Evolutionary conservation across 2,797 vertebrate genomes (phyloP).

Genomic region (Rhyacichthys aspro): DNA sequence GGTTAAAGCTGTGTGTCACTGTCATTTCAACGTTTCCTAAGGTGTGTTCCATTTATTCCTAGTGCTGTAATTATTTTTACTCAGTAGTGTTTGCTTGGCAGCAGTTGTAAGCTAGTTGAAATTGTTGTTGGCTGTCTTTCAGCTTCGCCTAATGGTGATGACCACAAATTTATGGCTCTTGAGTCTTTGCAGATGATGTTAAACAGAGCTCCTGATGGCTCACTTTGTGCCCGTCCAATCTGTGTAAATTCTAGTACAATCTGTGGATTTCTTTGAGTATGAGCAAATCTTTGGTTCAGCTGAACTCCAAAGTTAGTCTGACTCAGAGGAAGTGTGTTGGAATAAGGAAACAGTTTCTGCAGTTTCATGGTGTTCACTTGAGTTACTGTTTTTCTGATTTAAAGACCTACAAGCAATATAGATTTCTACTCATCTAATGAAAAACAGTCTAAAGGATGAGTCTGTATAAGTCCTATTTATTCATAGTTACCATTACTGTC

Average conservation of each 20-base stretch:
- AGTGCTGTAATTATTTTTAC: constrained; percentile 5
- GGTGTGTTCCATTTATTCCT: constrained; percentile 10
- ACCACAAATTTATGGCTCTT: constrained; percentile 8
- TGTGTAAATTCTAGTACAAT: constrained; percentile 17
- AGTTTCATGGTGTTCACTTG: neutral
- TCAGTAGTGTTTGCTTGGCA: constrained; percentile 10
- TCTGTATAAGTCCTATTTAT: too few species aligned
- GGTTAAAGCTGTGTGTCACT: neutral
- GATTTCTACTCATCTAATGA: too few species aligned
- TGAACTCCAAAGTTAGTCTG: constrained; percentile 10
- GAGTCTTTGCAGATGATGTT: constrained; percentile 15
- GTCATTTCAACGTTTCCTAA: neutral
- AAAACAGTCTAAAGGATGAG: too few species aligned
- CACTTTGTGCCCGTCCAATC: constrained; percentile 12
- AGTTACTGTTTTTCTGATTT: constrained; percentile 14
- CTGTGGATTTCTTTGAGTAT: constrained; percentile 11
- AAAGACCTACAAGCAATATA: neutral
- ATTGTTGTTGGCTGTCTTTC: constrained; percentile 12
- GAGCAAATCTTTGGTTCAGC: constrained; percentile 3
- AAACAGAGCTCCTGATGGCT: constrained; percentile 12
- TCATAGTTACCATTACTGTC: too few species aligned
- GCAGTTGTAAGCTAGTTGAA: constrained; percentile 6
- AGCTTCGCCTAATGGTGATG: constrained; percentile 15
- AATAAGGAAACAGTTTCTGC: constrained; percentile 2
- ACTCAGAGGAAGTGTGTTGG: constrained; percentile 11